Evolutionary conservation across 2,113 vertebrate species (phyloP), one percentile per base, ranked within the genome.

Genomic region (Gopherus evgoodei): DNA sequence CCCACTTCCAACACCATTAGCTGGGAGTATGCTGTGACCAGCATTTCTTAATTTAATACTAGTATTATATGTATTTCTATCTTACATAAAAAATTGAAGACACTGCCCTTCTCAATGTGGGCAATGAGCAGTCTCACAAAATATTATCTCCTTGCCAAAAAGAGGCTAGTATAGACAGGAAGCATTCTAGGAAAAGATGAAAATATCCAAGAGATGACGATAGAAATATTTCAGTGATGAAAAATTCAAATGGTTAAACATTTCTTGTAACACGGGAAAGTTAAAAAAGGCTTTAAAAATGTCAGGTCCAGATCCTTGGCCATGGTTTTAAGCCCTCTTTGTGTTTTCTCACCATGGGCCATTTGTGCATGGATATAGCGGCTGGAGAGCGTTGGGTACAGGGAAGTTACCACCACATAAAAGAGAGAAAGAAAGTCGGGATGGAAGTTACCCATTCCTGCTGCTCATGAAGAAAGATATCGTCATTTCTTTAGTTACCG

Each of bases 71-170:
- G 86, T 25, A 88, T 53, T 91, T 94, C 76, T 42, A 21, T 24
- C n/a, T 24, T 24, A 86, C 94, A 83, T 65, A 95, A 96, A 93
- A 91, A 95, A 89, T 62, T 72, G 93, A 96, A 93, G 90, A 38
- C 38, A 42, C 69, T 93, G 91, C 8, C 78, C 81, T 53, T 59
- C 88, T 75, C 92, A 91, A 87, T 83, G 95, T 94, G 94, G 35
- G 84, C 8, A 87, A 22, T 6, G 81, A 95, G 65, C 65, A 25
- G 7, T 42, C 54, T 84, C 91, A 22, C 21, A 81, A 87, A 94
- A 92, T 14, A 90, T 3, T 87, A 38, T 49, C 29, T 12, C 50
- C 29, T 53, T 89, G 50, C 27, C 87, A 95, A 95, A 49, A 35
- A 65, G 2, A 4, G 42, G 88, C 84, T 80, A 93, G 19, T 9